phyloP scores from a whole-genome alignment of 1,140 invertebrate genomes.

The Atta cephalotes region DNA sequence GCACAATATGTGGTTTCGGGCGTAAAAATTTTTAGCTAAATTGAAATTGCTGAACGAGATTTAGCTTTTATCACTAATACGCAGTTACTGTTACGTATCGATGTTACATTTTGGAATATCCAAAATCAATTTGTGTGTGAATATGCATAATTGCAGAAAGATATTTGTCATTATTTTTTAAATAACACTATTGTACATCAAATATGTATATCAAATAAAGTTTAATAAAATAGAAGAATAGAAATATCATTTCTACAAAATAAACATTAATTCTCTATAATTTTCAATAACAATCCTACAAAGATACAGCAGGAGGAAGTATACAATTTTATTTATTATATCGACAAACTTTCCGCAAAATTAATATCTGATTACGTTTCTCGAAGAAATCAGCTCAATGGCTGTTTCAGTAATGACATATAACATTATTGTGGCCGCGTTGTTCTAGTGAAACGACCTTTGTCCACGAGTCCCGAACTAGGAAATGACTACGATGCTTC shows the following conservation, averaged over 20 bases:
- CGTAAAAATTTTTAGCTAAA: slow-evolving; percentile 58
- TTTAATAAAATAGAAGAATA: background rate
- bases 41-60: slow-evolving; percentile 38
- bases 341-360: background rate
- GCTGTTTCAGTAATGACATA: slow-evolving; percentile 36
- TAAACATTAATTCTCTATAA: background rate
- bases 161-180: background rate
- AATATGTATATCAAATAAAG: background rate
- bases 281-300: background rate
- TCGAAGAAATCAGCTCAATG: slow-evolving; percentile 18
- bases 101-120: background rate
- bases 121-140: slow-evolving; percentile 6
- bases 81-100: slow-evolving; percentile 9
- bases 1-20: slow-evolving; percentile 16
- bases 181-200: background rate
- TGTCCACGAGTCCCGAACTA: slow-evolving; percentile 19
- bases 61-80: slow-evolving; percentile 40
- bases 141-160: background rate
- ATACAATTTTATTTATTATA: background rate
- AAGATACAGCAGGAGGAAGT: background rate
- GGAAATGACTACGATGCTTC: slow-evolving; percentile 48
- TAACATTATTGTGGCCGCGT: slow-evolving; percentile 11
- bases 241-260: background rate
- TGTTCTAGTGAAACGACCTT: background rate
- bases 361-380: background rate